Conservation (phyloP, 2,888 invertebrate genomes). For the Eilema caniola region DNA sequence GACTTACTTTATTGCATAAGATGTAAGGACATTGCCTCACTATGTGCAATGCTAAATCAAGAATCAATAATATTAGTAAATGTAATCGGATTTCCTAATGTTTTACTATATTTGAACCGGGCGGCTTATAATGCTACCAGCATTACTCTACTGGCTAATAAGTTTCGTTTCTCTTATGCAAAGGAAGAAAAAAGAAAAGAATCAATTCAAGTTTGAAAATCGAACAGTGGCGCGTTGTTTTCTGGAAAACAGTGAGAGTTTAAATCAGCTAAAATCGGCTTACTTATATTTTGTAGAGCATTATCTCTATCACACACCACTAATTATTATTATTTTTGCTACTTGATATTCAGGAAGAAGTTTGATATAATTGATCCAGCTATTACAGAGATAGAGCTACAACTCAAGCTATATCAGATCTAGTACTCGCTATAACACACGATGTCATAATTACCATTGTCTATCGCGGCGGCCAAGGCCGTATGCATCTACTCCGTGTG, state of each 20-base stretch:
- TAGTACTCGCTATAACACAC: background rate
- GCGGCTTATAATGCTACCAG: background rate
- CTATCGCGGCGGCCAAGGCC: conserved; percentile 76
- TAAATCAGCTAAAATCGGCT: too few species aligned
- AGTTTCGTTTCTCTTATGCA: background rate
- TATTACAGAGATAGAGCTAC: background rate
- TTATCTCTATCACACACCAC: too few species aligned
- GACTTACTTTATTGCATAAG: conserved; percentile 57
- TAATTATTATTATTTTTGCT: background rate
- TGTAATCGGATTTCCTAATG: background rate
- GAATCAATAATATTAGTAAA: background rate
- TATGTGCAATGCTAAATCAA: background rate
- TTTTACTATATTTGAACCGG: background rate
- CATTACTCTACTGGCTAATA: too few species aligned
- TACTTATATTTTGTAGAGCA: too few species aligned
- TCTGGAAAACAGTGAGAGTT: too few species aligned
- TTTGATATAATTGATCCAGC: background rate
- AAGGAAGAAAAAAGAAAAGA: background rate
- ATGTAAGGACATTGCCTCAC: conserved; percentile 29
- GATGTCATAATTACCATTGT: conserved; percentile 74
- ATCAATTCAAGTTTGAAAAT: too few species aligned
- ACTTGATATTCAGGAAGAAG: background rate
- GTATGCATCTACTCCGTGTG: conserved; percentile 62
- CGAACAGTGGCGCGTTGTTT: too few species aligned
- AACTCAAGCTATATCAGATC: background rate